A percentile compares a stretch with the other conserved stretches of the same genome.
Evolutionary conservation across 2,113 vertebrate species (phyloP).

Genomic region (Casuarius casuarius): DNA sequence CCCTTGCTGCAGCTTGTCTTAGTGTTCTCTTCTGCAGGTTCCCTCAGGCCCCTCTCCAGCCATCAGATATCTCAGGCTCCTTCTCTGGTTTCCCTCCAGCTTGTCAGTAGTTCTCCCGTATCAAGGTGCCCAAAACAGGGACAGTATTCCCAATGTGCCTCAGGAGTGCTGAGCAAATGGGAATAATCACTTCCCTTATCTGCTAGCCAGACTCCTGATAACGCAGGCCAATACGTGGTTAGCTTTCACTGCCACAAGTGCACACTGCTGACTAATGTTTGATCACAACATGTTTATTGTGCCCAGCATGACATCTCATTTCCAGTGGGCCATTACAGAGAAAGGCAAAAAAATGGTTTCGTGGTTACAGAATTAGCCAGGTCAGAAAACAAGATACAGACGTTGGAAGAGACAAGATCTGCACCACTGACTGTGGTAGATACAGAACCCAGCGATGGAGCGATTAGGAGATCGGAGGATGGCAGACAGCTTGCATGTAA

Average conservation of each 20-base stretch:
- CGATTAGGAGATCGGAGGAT: neutral
- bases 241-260: neutral
- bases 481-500: neutral
- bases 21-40: neutral
- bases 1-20: neutral
- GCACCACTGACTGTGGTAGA: neutral
- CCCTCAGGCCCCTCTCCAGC: neutral
- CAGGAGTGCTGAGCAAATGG: neutral
- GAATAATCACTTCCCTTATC: neutral
- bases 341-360: neutral
- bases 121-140: neutral
- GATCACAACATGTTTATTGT: neutral
- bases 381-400: neutral
- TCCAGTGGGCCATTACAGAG: neutral
- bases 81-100: neutral
- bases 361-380: neutral
- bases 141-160: neutral
- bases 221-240: neutral
- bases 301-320: neutral
- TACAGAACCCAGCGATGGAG: accelerated
- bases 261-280: neutral
- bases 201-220: neutral
- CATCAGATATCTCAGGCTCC: neutral
- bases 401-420: neutral
- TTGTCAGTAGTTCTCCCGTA: neutral